A percentile compares a stretch with the other conserved stretches of the same genome.
phyloP scores from a whole-genome alignment of 2,888 invertebrate genomes.

The Fragum sueziense region DNA sequence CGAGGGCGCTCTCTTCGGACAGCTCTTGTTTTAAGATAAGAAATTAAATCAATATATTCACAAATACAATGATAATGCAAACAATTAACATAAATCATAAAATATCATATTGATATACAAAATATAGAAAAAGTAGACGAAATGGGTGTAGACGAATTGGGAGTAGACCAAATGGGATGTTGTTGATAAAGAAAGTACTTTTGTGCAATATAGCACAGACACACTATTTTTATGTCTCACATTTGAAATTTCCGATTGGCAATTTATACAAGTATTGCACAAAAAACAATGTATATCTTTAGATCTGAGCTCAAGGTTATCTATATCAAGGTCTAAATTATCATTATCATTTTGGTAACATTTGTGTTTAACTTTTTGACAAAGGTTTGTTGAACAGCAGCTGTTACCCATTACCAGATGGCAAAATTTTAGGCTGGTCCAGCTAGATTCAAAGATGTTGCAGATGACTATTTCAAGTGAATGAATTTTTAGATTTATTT shows the following conservation, averaged over 20 bases:
- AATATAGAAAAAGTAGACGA: no score
- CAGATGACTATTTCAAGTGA: no score
- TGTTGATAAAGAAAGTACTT: not conserved
- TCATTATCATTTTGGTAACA: not conserved
- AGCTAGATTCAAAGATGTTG: no score
- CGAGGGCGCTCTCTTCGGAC: no score
- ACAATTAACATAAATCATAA: not conserved
- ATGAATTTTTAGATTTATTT: no score
- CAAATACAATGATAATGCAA: not conserved
- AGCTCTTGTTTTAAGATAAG: no score
- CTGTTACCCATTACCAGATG: no score
- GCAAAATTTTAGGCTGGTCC: no score
- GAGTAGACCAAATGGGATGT: no score
- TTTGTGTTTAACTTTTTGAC: not conserved
- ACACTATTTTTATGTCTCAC: not conserved
- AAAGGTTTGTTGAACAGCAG: not conserved
- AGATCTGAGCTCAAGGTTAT: not conserved
- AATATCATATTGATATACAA: no score
- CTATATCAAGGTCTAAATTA: not conserved
- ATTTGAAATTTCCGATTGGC: not conserved
- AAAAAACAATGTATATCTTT: not conserved
- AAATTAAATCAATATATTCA: no score
- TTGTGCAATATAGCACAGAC: not conserved
- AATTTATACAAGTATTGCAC: not conserved
- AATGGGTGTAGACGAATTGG: no score